Base-by-base conservation (phyloP, 2,797 vertebrate genomes). In the Leptoclinus maculatus region DNA sequence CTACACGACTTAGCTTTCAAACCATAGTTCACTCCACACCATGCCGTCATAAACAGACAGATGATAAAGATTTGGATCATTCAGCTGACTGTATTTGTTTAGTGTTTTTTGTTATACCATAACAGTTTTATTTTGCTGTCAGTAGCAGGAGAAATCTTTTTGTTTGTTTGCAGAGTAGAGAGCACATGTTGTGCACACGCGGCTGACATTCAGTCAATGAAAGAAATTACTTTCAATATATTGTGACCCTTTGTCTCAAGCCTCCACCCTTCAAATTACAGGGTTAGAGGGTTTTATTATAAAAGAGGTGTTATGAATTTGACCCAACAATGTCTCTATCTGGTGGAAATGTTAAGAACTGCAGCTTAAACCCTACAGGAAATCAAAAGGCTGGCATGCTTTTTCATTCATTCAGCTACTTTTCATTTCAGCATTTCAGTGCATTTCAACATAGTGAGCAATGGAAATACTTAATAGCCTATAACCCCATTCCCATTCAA, bases 251-350 rank as follows among this genome's bases (percentile, higher is more conserved):
- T 78, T 23, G 4, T 76, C 39, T 49, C 11, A 8, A 45, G 43
- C 16, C 43, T 39, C 76, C 41, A 57, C 19, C 21, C 17, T 62
- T 83, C 36, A 76, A 71, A 78, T 62, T 21, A 60, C 34, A 68
- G 23, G 10, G 11, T 23, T 66, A 16, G 9, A 16, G 11, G 21
- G 66, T 43, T 83, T 79, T 29, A 60, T 79, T 29, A 60, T 56
- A 12, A 23, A 27, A 19, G 21, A 66, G 16, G 51, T 63, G 27
- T 64, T 76, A 54, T 54, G 12, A 74, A 43, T 67, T 16, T 83
- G 68, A 74, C 69, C 54, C 43, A 87, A 72, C 73, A 89, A 86
- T 91, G 90, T 91, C 90, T 86, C 85, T 3, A 83, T 81, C 89
- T 90, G 66, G 92, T 91, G 92, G 89, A 60, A 10, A 0, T 58